Evolutionary conservation across 2,113 vertebrate genomes (phyloP).

Genomic region (Sterna hirundo): DNA sequence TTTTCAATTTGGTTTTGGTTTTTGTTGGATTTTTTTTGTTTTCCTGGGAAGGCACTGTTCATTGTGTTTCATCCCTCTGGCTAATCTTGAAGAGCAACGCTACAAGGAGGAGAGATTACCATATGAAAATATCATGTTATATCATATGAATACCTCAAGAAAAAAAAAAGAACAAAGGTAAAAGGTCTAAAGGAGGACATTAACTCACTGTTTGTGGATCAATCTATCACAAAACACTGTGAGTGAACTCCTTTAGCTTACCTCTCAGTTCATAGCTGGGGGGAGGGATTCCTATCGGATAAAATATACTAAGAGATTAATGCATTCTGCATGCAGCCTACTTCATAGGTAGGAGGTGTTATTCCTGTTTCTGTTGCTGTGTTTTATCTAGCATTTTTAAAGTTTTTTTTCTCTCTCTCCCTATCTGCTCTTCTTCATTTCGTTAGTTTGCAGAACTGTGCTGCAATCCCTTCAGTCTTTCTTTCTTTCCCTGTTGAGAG

Average conservation of each 20-base stretch:
- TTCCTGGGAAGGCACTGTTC: not conserved
- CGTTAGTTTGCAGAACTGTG: conserved; percentile 14
- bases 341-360: conserved; percentile 53
- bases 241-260: not conserved
- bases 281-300: conserved; percentile 23
- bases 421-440: conserved; percentile 41
- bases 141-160: conserved; percentile 51
- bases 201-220: conserved; percentile 38
- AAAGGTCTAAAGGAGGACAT: conserved; percentile 53
- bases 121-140: conserved; percentile 73
- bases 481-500: conserved; percentile 34
- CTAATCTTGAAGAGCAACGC: conserved; percentile 57
- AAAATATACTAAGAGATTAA: conserved; percentile 57
- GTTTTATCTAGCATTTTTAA: conserved; percentile 45
- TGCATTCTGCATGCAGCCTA: conserved; percentile 42
- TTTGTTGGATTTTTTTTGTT: not conserved
- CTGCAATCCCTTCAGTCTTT: not conserved
- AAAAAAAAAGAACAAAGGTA: conserved; percentile 60
- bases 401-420: not conserved
- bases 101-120: conserved; percentile 65
- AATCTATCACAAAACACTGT: conserved; percentile 2
- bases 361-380: conserved; percentile 52
- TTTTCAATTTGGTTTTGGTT: not conserved
- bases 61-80: conserved; percentile 29
- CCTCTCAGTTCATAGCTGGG: conserved; percentile 45